A percentile compares a stretch with the other conserved stretches of the same genome.
These are phyloP conservation scores for Xiphophorus couchianus DNA, from an alignment of 2,113 vertebrate genomes.

Conservation along the genomic window DNA sequence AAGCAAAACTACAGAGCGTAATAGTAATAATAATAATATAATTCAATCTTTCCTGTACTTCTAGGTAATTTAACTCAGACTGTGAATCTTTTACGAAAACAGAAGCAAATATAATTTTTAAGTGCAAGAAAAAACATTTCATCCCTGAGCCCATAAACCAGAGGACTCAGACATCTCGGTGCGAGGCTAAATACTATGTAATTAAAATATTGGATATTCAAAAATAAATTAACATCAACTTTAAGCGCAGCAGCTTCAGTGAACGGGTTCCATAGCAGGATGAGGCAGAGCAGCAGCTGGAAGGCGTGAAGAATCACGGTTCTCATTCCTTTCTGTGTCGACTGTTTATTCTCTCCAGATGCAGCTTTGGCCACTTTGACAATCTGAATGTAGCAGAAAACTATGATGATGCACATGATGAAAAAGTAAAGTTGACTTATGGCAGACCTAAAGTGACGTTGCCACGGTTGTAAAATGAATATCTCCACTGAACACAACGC, in stretches of 20 bases:
- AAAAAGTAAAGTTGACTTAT: slow-evolving; percentile 47
- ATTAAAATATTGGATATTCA: slow-evolving; percentile 25
- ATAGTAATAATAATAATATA: too few relatives aligned
- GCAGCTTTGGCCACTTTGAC: slow-evolving; percentile 47
- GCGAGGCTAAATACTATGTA: slow-evolving; percentile 47
- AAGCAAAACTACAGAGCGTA: too few relatives aligned
- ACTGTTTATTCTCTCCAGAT: slow-evolving; percentile 43
- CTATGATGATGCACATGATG: slow-evolving; percentile 33
- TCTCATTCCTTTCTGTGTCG: slow-evolving; percentile 47
- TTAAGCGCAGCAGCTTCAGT: slow-evolving; percentile 38
- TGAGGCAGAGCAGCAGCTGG: slow-evolving; percentile 64
- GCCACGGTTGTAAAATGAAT: slow-evolving; percentile 42
- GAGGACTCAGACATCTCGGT: slow-evolving; percentile 46
- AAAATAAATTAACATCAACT: neutral
- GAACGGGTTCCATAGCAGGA: slow-evolving; percentile 58
- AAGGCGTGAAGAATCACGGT: slow-evolving; percentile 66
- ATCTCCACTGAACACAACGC: neutral
- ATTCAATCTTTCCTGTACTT: too few relatives aligned
- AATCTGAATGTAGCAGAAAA: slow-evolving; percentile 59
- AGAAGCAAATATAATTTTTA: slow-evolving; percentile 21
- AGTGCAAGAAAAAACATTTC: slow-evolving; percentile 34
- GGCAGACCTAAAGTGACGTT: slow-evolving; percentile 24
- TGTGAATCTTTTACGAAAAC: slow-evolving; percentile 1
- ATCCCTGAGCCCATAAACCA: slow-evolving; percentile 31
- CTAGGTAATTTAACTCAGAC: too few relatives aligned